Conservation (phyloP, 2,113 vertebrate species). For the Willisornis vidua region DNA sequence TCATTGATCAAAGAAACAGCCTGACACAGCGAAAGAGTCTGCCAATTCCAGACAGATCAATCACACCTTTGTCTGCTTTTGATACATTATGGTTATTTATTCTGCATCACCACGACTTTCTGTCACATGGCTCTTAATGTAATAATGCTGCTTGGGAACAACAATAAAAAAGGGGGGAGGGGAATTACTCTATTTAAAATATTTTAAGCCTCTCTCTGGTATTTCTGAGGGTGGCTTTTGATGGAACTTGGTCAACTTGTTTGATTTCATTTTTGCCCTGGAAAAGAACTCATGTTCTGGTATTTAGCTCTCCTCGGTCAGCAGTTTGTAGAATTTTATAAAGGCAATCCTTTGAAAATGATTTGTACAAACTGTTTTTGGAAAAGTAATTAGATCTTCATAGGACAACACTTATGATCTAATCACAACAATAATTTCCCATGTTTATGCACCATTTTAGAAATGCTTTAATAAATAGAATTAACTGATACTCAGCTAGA, state of each 20-base stretch:
- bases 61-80: constrained; percentile 84
- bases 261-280: constrained; percentile 52
- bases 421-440: neutral
- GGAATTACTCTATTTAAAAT: constrained; percentile 20
- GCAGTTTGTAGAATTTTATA: neutral
- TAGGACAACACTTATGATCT: constrained; percentile 27
- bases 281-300: constrained; percentile 8
- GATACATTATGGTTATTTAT: constrained; percentile 88
- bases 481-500: neutral
- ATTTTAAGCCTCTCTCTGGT: constrained; percentile 16
- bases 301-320: constrained; percentile 40
- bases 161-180: constrained; percentile 2
- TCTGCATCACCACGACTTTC: constrained; percentile 77
- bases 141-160: constrained; percentile 29
- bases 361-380: neutral
- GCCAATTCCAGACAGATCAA: constrained; percentile 91
- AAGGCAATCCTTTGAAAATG: neutral
- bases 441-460: neutral
- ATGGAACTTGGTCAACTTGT: constrained; percentile 26
- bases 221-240: constrained; percentile 39
- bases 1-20: constrained; percentile 88
- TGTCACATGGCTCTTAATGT: constrained; percentile 70
- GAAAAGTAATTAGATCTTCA: constrained; percentile 16
- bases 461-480: neutral
- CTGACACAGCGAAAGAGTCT: constrained; percentile 86